Base-by-base conservation (phyloP, 2,888 invertebrate species). In the Macaria notata region DNA sequence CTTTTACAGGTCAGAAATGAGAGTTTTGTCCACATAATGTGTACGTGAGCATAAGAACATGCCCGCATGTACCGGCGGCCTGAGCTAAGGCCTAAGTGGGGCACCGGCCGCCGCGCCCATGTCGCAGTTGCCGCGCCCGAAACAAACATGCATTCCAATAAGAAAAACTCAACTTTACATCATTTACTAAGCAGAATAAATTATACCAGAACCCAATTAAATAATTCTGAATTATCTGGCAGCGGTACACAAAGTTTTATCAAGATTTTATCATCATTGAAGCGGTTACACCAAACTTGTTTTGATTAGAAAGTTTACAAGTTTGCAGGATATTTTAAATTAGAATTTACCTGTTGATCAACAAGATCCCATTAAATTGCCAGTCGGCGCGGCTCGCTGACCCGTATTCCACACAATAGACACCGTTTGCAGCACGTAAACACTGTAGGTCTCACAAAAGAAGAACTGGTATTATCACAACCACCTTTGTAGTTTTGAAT, bases 281-380 rank as follows among this genome's bases (percentile, higher is more conserved):
- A 57, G 39, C 51, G 49, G 55, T 31, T 53, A 45, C 55, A 47
- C 9, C 9, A 56, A 63, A 62, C 54, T 54, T 54, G 59, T 54
- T 62, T 65, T 56, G 44, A 30, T 41, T 43, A 45, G 49, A 57
- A 62, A 63, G 55, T 54, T 63, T 63, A 49, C 62, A 65, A 49
- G 38, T 68, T 55, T 55, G 45, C 45, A 61, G 56, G 61, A 63
- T 68, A 19, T 72, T 59, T 49, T 49, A 41, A 41, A 41, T 36
- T 36, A 36, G 33, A 47, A 55, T 82, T 76, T 75, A 89, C 89
- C 89, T 89, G 83, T 81, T 79, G 76, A 80, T 88, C 83, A 90
- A 82, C 88, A 88, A 89, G 83, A 87, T 89, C 90, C 88, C 90
- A 90, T 90, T 84, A 88, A 89, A 83, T 78, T 80, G 76, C 77